Conservation (phyloP, 2,113 vertebrate genomes). For the Burhinus bistriatus region DNA sequence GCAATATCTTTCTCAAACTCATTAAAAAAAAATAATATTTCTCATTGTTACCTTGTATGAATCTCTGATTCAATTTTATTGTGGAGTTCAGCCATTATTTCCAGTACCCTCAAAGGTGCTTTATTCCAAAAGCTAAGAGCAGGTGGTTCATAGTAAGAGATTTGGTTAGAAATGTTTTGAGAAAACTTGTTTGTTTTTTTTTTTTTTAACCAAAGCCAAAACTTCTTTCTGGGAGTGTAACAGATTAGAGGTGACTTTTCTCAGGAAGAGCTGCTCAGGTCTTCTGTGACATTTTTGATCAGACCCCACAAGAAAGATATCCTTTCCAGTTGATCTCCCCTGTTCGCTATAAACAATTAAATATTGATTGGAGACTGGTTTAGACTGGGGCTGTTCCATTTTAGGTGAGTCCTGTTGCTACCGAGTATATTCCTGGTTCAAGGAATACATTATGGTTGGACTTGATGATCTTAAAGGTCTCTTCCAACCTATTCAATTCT, state of each 20-base stretch:
- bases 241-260: background rate
- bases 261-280: background rate
- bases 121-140: background rate
- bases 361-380: background rate
- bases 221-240: background rate
- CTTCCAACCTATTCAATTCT: background rate
- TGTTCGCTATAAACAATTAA: background rate
- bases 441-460: background rate
- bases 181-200: background rate
- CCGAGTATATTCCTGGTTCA: background rate
- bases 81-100: background rate
- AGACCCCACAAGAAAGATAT: background rate
- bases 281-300: background rate
- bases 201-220: background rate
- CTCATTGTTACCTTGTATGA: background rate
- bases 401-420: background rate
- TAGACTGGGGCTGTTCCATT: background rate
- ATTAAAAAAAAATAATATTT: background rate
- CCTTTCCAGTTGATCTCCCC: background rate
- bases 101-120: background rate
- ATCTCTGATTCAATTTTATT: background rate
- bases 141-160: background rate
- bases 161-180: background rate
- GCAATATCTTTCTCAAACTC: background rate
- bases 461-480: background rate